These are phyloP conservation scores for Drosophila guanche DNA, from an alignment of 1,140 invertebrate species.

Conservation along the genomic window DNA sequence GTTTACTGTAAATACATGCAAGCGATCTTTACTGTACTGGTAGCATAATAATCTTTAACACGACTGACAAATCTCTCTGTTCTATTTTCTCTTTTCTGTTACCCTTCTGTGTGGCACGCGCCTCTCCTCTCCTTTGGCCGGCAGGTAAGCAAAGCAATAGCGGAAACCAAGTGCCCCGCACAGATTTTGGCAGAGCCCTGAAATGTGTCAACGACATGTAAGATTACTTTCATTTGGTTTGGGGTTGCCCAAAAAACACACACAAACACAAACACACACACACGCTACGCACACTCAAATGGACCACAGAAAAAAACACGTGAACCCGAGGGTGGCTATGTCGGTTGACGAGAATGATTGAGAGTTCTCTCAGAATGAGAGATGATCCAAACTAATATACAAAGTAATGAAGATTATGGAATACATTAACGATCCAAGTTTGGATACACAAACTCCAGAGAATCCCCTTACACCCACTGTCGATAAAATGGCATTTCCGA, in stretches of 20 bases:
- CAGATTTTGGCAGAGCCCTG: constrained; percentile 56
- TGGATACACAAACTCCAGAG: no score
- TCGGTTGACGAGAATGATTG: no score
- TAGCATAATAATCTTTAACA: constrained; percentile 7
- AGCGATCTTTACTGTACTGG: neutral
- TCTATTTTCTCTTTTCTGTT: constrained; percentile 44
- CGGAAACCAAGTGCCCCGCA: constrained; percentile 61
- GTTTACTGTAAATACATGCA: constrained; percentile 23
- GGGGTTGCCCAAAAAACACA: constrained; percentile 18
- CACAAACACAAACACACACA: constrained; percentile 29
- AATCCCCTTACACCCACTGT: no score
- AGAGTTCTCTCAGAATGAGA: no score
- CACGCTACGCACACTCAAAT: constrained; percentile 24
- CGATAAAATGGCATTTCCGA: constrained; percentile 2
- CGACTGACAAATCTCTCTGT: constrained; percentile 31
- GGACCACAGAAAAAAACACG: constrained; percentile 3
- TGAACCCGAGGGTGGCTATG: no score
- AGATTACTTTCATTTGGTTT: constrained; percentile 74
- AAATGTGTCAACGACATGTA: constrained; percentile 83
- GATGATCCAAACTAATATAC: no score
- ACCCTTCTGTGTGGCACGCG: constrained; percentile 27
- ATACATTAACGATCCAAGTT: no score
- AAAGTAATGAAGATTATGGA: no score
- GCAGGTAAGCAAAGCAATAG: constrained; percentile 76
- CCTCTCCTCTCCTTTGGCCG: constrained; percentile 22